Conservation (phyloP, 2,797 vertebrate genomes). For the Onychomys torridus region DNA sequence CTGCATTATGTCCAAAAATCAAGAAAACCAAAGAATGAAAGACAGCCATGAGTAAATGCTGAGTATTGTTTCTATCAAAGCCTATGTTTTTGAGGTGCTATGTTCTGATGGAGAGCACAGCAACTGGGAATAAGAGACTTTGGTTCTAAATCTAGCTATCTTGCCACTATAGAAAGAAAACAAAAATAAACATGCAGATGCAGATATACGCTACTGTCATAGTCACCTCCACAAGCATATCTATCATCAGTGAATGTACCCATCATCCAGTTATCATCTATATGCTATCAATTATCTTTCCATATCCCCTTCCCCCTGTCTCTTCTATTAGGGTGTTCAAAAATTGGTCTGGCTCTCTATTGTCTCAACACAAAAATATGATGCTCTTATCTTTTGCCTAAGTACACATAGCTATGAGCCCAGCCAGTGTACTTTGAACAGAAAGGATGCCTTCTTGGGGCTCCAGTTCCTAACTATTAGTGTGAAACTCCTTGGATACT, state of each 20-base stretch:
- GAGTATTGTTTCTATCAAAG: neutral
- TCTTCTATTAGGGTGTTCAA: neutral
- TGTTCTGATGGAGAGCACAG: neutral
- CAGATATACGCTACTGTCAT: neutral
- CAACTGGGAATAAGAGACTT: neutral
- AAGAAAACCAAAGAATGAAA: neutral
- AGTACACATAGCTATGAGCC: neutral
- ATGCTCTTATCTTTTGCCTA: neutral
- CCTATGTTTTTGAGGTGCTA: fast-evolving
- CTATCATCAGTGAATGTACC: too few relatives aligned
- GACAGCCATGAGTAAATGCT: fast-evolving
- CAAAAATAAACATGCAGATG: neutral
- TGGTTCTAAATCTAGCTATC: neutral
- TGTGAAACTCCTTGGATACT: fast-evolving
- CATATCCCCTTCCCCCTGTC: neutral
- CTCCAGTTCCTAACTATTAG: fast-evolving
- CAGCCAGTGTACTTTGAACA: neutral
- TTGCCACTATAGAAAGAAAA: neutral
- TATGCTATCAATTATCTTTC: neutral
- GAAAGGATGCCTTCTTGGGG: neutral
- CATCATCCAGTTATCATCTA: neutral
- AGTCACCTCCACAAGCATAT: neutral
- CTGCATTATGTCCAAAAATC: fast-evolving
- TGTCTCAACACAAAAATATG: neutral
- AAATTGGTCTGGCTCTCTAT: neutral